phyloP scores from a whole-genome alignment of 2,797 vertebrate species.

The Carapus acus region DNA sequence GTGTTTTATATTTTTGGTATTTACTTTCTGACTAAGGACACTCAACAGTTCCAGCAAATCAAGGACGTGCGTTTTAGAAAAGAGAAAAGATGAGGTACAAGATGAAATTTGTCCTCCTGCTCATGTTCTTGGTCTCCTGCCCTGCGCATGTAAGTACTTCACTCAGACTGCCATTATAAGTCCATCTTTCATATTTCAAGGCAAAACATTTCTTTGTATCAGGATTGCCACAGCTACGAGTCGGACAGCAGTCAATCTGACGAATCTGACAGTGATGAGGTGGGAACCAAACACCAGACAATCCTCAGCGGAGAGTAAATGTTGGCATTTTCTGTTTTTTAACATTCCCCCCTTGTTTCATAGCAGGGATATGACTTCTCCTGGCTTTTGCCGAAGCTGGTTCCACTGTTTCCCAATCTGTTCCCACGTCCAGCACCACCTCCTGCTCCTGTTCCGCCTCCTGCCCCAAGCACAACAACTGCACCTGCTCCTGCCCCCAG shows the following conservation, averaged over 20 bases:
- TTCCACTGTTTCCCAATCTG: conserved; percentile 36
- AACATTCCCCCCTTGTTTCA: not conserved
- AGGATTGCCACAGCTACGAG: conserved; percentile 40
- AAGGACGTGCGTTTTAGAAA: conserved; percentile 15
- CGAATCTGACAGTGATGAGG: conserved; percentile 63
- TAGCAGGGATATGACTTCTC: conserved; percentile 1
- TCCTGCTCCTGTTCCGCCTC: not conserved
- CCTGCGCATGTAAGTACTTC: conserved; percentile 49
- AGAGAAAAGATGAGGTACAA: conserved; percentile 25
- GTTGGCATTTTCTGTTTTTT: not conserved
- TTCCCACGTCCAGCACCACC: not conserved
- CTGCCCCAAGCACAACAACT: not conserved
- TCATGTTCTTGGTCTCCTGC: conserved; percentile 27
- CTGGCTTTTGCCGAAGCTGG: not conserved
- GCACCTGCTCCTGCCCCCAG: conserved; percentile 8
- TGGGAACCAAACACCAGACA: conserved; percentile 20
- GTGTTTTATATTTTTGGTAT: conserved; percentile 1
- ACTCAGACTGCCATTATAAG: no score
- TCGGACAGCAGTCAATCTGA: conserved; percentile 53
- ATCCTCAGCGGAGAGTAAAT: not conserved
- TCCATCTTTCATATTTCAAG: not conserved
- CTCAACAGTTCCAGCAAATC: conserved; percentile 2
- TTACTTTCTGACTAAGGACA: not conserved
- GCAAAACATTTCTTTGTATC: conserved; percentile 14
- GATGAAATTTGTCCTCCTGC: conserved; percentile 45